Conservation (phyloP, 1,140 invertebrate species). For the Cotesia glomerata region DNA sequence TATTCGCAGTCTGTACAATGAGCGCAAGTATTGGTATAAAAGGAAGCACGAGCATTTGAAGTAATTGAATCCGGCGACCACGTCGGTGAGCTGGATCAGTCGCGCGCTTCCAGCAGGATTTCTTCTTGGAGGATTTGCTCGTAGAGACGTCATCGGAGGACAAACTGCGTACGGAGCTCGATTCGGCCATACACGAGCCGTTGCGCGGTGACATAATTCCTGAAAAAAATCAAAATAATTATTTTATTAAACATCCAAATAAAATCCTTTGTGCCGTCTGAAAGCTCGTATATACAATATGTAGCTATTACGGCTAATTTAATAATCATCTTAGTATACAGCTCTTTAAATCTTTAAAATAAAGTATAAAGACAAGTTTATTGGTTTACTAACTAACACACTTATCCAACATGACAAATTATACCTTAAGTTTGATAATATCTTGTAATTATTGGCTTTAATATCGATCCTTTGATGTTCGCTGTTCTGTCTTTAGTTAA, state of each 20-base stretch:
- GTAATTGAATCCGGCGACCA: slow-evolving; percentile 69
- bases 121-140: slow-evolving; percentile 55
- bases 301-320: slow-evolving; percentile 9
- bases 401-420: neutral
- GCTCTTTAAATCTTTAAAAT: neutral
- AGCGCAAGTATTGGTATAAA: slow-evolving; percentile 86
- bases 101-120: slow-evolving; percentile 68
- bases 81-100: slow-evolving; percentile 71
- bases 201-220: slow-evolving; percentile 54
- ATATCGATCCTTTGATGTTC: neutral
- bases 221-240: neutral
- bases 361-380: too few species aligned
- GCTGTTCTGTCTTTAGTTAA: neutral
- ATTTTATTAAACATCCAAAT: neutral
- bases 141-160: slow-evolving; percentile 70
- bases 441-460: slow-evolving; percentile 8
- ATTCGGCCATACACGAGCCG: slow-evolving; percentile 59
- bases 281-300: neutral
- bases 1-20: slow-evolving; percentile 80
- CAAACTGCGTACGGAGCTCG: slow-evolving; percentile 66
- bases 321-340: neutral
- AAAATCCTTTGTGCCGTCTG: neutral
- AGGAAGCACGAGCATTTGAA: slow-evolving; percentile 79
- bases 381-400: too few species aligned
- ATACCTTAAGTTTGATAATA: neutral